Base-by-base conservation (phyloP, 2,113 vertebrate genomes). In the Smithornis capensis region DNA sequence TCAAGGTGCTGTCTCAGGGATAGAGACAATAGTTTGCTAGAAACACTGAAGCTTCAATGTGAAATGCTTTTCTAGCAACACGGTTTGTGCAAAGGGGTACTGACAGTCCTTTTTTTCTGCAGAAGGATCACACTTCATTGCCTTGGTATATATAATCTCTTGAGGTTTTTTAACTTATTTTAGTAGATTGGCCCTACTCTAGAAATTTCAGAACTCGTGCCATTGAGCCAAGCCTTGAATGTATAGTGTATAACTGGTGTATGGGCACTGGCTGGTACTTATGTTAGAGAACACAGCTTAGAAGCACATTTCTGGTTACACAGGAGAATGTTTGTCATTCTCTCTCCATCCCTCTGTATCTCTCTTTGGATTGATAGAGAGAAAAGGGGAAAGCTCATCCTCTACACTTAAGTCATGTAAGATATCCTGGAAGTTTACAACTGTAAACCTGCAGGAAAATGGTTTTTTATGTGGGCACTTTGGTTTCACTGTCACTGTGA, bases 171-270 rank as follows among this genome's bases (percentile, higher is more conserved):
- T 86, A 91, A 88, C 83, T 93, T 95, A 23, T 28, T 92, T 97
- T 87, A 60, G 73, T 89, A 52, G 59, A 89, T 96, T 85, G 12
- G 24, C 93, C 89, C 71, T 95, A 52, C 65, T 94, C 80, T 95
- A 94, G 96, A 92, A 97, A 95, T 96, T 87, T 91, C 91, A 88
- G 78, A 93, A 94, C 84, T 96, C 55, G 60, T 97, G 92, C 93
- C 90, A 91, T 76, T 97, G 96, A 98, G 92, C 89, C 97, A 94
- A 93, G 93, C 95, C 86, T 97, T 93, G 97, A 98, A 98, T 98
- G 96, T 98, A 83, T 92, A 24, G 96, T 98, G 81, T 92, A 24
- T 67, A 83, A 87, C 23, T 89, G 55, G 28, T 94, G 31, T 89
- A 74, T 95, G 94, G 90, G 87, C 94, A 85, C 75, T 92, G 95